Percentiles rank a stretch among this genome's conserved stretches.
phyloP scores from a whole-genome alignment of 2,888 invertebrate genomes.

The Nudaria mundana region DNA sequence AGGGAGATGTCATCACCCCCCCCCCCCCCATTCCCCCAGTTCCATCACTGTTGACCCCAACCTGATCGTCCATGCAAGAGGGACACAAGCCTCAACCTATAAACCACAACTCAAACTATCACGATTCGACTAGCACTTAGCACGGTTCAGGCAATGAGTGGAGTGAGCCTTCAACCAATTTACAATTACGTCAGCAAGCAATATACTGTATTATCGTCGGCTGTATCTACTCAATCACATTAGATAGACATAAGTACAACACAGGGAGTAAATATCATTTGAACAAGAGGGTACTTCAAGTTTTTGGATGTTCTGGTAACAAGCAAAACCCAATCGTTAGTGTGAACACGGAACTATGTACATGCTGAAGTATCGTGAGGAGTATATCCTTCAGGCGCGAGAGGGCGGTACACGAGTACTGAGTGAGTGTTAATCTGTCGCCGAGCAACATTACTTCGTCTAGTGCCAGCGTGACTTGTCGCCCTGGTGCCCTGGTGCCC shows the following conservation, averaged over 20 bases:
- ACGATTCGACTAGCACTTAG: constrained; percentile 14
- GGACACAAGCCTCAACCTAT: constrained; percentile 36
- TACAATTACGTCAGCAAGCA: constrained; percentile 5
- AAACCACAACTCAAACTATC: constrained; percentile 31
- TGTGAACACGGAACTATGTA: constrained; percentile 33
- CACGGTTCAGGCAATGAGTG: too few relatives aligned
- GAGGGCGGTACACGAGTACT: constrained; percentile 35
- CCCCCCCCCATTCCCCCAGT: background rate
- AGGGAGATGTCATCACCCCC: too few relatives aligned
- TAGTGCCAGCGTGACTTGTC: constrained; percentile 14
- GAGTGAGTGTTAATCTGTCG: constrained; percentile 13
- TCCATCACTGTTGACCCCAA: too few relatives aligned
- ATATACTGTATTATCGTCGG: constrained; percentile 8
- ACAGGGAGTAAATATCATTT: constrained; percentile 20
- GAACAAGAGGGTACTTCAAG: constrained; percentile 35
- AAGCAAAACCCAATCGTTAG: constrained; percentile 43
- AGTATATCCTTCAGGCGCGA: constrained; percentile 27
- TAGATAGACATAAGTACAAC: constrained; percentile 26
- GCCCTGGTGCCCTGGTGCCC: too few relatives aligned
- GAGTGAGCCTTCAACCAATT: background rate
- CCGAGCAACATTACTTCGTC: constrained; percentile 7
- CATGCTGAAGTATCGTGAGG: constrained; percentile 35
- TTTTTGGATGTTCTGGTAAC: constrained; percentile 30
- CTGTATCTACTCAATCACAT: constrained; percentile 17
- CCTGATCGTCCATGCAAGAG: constrained; percentile 42